These are phyloP conservation scores for Habropoda laboriosa DNA, from an alignment of 1,140 invertebrate genomes.

Conservation along the genomic window DNA sequence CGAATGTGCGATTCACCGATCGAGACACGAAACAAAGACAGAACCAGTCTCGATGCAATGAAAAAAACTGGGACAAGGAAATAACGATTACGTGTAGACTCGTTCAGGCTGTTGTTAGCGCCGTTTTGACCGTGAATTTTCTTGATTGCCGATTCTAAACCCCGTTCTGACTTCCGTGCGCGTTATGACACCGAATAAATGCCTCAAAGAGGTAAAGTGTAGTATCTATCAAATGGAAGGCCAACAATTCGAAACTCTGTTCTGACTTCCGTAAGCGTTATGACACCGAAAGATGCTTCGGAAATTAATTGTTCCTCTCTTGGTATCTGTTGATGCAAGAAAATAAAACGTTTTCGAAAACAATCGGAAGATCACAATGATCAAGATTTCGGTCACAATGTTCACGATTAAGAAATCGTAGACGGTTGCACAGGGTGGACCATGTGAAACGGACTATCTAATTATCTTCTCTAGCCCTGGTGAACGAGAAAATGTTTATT, in stretches of 20 bases:
- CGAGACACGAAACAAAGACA: not conserved
- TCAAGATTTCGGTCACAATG: not conserved
- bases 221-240: no score
- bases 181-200: not conserved
- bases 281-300: not conserved
- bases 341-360: not conserved
- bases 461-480: no score
- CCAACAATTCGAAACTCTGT: constrained; percentile 24
- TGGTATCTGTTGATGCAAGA: not conserved
- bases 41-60: not conserved
- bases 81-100: constrained; percentile 27
- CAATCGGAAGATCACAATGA: not conserved
- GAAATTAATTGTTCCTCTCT: not conserved
- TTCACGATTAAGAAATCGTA: not conserved
- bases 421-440: no score
- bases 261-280: constrained; percentile 13
- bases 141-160: constrained; percentile 23
- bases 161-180: constrained; percentile 3
- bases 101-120: not conserved
- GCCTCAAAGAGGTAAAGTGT: no score
- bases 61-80: not conserved
- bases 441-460: no score
- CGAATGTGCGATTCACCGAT: not conserved
- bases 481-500: no score
- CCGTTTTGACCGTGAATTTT: constrained; percentile 17